Base-by-base conservation (phyloP, 2,797 vertebrate species). In the Amazona finschi region DNA sequence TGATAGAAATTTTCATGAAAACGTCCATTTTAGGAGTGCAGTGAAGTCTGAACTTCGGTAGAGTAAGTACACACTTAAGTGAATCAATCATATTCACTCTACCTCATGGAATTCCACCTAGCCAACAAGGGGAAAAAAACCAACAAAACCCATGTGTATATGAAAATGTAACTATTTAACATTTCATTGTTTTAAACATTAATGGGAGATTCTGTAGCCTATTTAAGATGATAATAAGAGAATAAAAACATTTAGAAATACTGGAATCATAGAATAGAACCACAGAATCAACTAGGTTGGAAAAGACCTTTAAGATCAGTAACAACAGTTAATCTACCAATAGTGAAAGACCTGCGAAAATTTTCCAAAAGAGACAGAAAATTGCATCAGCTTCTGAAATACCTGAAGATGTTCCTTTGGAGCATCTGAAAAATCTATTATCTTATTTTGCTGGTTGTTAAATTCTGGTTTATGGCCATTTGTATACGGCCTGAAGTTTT, bases 341-440 rank as follows among this genome's bases (percentile, higher is more conserved):
- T 31, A 85, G 16, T 15, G 86, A 65, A 30, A 78, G 22, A 67
- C 11, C 18, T 36, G 19, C 28, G 52, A 78, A 87, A 77, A 46
- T 24, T 60, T 89, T 64, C 13, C 25, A 72, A 53, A 36, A 66
- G 12, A 71, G 27, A 83, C 6, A 87, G 38, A 82, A 92, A 93
- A 92, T 76, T 2, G 4, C 4, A 53, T 28, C 66, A 74, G 55
- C 21, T 94, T 86, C 84, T 87, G 39, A 78, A 93, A 94, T 95
- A 99, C 99, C 97, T 99, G 98, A 97, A 98, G 97, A 85, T 97
- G 97, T 50, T 98, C 98, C 58, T 98, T 97, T 18, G 96, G 76
- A 77, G 95, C 66, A 87, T 97, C 97, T 53, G 97, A 93, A 75
- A 98, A 96, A 60, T 73, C 94, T 81, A 97, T 64, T 62, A 96